phyloP scores from a whole-genome alignment of 2,888 invertebrate genomes.

The Hanleya hanleyi region DNA sequence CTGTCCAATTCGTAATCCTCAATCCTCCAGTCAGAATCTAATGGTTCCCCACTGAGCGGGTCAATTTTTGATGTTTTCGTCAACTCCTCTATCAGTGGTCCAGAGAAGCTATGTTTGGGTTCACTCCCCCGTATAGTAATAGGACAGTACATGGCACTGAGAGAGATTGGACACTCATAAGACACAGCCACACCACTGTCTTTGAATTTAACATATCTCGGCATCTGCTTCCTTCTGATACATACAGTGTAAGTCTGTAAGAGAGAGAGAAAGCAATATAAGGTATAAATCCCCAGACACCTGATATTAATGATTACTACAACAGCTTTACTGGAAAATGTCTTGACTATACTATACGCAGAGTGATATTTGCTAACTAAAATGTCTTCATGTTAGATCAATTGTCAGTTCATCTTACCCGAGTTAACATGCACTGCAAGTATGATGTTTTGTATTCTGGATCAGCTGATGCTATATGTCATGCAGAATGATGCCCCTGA shows the following conservation, averaged over 20 bases:
- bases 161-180: constrained; percentile 69
- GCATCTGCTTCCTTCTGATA: constrained; percentile 62
- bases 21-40: constrained; percentile 60
- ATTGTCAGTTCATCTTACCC: too few species aligned
- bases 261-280: too few species aligned
- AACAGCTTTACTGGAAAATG: too few species aligned
- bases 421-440: too few species aligned
- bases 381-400: too few species aligned
- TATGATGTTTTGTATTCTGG: too few species aligned
- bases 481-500: too few species aligned
- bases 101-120: constrained; percentile 67
- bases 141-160: constrained; percentile 65
- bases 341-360: too few species aligned
- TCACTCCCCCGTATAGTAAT: constrained; percentile 65
- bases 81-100: constrained; percentile 63
- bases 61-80: constrained; percentile 68
- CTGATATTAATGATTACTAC: too few species aligned
- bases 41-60: constrained; percentile 60
- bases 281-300: too few species aligned
- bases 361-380: too few species aligned
- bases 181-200: constrained; percentile 54
- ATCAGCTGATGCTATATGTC: too few species aligned
- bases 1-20: constrained; percentile 64
- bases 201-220: constrained; percentile 61
- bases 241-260: constrained; percentile 61